Evolutionary conservation across 2,888 invertebrate species (phyloP).

Genomic region (Bembecia ichneumoniformis): DNA sequence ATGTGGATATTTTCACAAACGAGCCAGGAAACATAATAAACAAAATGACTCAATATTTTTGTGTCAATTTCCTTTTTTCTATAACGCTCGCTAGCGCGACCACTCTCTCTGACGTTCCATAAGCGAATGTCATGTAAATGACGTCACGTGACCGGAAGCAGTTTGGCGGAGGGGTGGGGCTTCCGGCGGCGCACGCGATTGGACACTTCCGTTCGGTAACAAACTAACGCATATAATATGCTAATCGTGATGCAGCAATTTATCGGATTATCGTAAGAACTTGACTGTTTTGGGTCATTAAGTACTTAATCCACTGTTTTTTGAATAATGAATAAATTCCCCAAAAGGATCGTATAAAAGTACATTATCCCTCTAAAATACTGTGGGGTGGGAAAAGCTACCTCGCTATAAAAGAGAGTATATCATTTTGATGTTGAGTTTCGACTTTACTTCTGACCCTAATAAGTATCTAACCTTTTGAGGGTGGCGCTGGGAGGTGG

Average conservation of each 20-base stretch:
- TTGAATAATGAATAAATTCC: background rate
- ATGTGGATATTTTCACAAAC: too few species aligned
- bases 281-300: constrained; percentile 23
- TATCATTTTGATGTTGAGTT: too few species aligned
- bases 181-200: constrained; percentile 67
- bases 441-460: too few species aligned
- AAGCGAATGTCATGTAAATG: constrained; percentile 66
- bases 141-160: constrained; percentile 70
- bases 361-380: background rate
- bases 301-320: background rate
- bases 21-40: constrained; percentile 15
- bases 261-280: constrained; percentile 55
- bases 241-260: constrained; percentile 67
- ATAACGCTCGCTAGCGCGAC: constrained; percentile 40
- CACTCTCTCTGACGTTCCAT: constrained; percentile 35
- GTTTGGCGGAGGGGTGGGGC: constrained; percentile 46
- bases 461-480: too few species aligned
- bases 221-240: constrained; percentile 58
- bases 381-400: too few species aligned
- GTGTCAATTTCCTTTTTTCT: constrained; percentile 35
- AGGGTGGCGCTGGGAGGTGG: too few species aligned
- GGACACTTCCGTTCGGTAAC: constrained; percentile 66
- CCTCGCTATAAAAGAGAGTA: too few species aligned
- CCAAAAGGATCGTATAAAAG: background rate
- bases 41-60: constrained; percentile 6